A percentile compares a stretch with the other conserved stretches of the same genome.
Conservation (phyloP, 2,797 vertebrate genomes). For the Antrozous pallidus region DNA sequence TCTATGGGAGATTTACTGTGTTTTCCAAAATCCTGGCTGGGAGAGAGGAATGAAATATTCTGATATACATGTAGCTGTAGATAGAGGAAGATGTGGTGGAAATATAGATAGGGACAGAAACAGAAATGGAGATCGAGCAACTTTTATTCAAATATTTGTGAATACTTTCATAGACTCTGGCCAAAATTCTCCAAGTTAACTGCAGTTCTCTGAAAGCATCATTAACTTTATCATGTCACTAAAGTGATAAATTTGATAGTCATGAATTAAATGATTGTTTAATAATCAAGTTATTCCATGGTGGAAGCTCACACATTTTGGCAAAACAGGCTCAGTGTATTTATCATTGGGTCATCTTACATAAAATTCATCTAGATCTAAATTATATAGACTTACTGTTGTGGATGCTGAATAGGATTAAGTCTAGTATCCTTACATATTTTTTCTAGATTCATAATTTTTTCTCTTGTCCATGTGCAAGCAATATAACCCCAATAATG, state of each 20-base stretch:
- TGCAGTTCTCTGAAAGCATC: neutral
- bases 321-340: neutral
- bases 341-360: neutral
- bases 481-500: neutral
- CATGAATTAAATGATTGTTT: neutral
- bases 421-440: neutral
- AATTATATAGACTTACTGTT: neutral
- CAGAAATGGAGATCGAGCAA: neutral
- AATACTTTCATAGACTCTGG: neutral
- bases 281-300: neutral
- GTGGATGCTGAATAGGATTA: neutral
- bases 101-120: neutral
- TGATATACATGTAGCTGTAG: neutral
- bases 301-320: neutral
- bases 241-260: slow-evolving; percentile 11
- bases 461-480: neutral
- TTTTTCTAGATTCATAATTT: neutral
- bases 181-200: neutral
- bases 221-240: neutral
- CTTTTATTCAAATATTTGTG: neutral
- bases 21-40: neutral
- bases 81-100: neutral
- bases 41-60: neutral
- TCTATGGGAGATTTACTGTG: neutral
- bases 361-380: neutral